These are phyloP conservation scores for Drosophila ercepeae DNA, from an alignment of 1,140 invertebrate species.

Conservation along the genomic window DNA sequence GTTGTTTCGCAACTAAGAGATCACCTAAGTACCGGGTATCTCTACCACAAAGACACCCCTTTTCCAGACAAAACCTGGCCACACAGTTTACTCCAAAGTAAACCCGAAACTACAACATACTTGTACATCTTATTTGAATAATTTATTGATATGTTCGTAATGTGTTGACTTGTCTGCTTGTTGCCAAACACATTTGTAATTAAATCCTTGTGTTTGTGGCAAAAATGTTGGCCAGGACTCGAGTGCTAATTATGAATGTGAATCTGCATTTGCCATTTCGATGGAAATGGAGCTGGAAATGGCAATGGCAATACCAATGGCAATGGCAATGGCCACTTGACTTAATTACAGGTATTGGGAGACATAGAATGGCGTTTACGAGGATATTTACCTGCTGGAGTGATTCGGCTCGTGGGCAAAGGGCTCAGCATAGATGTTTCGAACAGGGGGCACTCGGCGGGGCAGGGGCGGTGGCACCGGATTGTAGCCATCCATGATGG, in stretches of 20 bases:
- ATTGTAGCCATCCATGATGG: slow-evolving; percentile 85
- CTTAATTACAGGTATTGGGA: slow-evolving; percentile 46
- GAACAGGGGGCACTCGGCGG: slow-evolving; percentile 84
- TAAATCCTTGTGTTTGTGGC: slow-evolving; percentile 16
- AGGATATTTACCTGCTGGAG: slow-evolving; percentile 79
- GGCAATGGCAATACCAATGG: slow-evolving; percentile 10
- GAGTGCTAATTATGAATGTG: not conserved
- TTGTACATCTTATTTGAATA: no score
- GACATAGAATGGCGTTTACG: not conserved
- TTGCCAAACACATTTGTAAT: slow-evolving; percentile 2
- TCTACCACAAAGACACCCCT: no score
- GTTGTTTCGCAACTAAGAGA: no score
- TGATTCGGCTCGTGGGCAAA: slow-evolving; percentile 85
- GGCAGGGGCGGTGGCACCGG: slow-evolving; percentile 85
- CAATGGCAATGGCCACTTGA: slow-evolving; percentile 39
- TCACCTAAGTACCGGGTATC: no score
- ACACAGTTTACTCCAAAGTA: no score
- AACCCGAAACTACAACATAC: no score
- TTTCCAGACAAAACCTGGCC: no score
- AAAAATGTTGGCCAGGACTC: slow-evolving; percentile 7
- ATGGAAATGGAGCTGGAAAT: no score
- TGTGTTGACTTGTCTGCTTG: no score
- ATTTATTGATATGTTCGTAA: no score
- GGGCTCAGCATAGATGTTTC: slow-evolving; percentile 86
- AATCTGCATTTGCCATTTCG: not conserved